Percentiles rank a stretch among this genome's conserved stretches.
These are phyloP conservation scores for Anolis sagrei DNA, from an alignment of 2,113 vertebrate species.

Conservation along the genomic window DNA sequence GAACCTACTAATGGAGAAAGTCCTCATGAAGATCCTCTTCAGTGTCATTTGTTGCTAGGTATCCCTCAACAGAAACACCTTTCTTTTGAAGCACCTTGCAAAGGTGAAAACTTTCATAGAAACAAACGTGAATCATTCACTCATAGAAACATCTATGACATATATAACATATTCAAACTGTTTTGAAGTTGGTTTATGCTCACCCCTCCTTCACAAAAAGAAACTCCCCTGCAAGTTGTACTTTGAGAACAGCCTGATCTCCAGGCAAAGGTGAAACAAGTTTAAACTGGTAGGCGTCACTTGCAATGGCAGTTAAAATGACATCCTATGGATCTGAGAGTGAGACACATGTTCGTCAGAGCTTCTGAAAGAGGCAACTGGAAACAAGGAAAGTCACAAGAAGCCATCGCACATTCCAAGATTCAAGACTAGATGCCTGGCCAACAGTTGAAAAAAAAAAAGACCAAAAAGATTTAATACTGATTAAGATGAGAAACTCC, in stretches of 20 bases:
- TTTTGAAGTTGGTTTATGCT: neutral
- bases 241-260: neutral
- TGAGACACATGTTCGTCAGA: neutral
- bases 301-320: neutral
- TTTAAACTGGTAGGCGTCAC: neutral
- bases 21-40: neutral
- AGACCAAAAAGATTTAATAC: constrained; percentile 67
- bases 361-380: neutral
- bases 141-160: neutral
- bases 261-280: neutral
- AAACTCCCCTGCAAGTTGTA: neutral
- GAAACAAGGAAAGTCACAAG: constrained; percentile 4
- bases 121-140: no score
- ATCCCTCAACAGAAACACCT: neutral
- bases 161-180: neutral
- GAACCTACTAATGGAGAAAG: neutral
- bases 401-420: neutral
- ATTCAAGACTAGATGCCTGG: neutral
- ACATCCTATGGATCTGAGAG: neutral
- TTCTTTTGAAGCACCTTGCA: neutral
- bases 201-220: neutral
- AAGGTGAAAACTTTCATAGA: neutral
- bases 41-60: neutral
- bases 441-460: neutral
- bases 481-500: constrained; percentile 64